Percentiles rank a stretch among this genome's conserved stretches.
These are phyloP conservation scores for Caenorhabditis briggsae DNA, from an alignment of 1,140 invertebrate species.

Conservation along the genomic window DNA sequence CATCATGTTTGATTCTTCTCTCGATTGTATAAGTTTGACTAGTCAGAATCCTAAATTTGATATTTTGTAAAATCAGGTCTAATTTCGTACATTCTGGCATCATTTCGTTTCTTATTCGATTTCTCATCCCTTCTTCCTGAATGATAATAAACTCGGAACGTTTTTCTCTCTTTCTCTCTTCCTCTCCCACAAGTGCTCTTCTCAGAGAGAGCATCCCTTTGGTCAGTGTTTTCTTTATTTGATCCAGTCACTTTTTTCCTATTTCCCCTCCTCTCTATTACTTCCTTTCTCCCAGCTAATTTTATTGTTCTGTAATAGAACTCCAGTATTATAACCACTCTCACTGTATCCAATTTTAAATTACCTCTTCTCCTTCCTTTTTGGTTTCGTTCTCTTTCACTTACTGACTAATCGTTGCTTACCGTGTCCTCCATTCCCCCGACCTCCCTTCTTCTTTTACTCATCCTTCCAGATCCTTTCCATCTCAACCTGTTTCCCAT, in stretches of 20 bases:
- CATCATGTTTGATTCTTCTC: too few species aligned
- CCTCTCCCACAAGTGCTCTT: background rate
- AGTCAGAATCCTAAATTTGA: too few species aligned
- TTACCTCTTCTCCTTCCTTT: background rate
- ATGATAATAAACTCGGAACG: slow-evolving; percentile 15
- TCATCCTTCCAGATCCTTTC: background rate
- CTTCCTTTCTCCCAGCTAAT: background rate
- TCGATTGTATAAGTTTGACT: too few species aligned
- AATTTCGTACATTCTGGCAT: background rate
- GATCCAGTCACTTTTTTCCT: slow-evolving; percentile 1
- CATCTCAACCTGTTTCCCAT: background rate
- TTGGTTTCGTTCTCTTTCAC: background rate
- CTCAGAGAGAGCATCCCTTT: slow-evolving; percentile 4
- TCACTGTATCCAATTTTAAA: background rate
- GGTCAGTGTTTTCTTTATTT: slow-evolving; percentile 1
- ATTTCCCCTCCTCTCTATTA: background rate
- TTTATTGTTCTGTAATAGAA: background rate
- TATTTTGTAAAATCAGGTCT: too few species aligned
- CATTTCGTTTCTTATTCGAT: background rate
- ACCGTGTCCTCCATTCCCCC: slow-evolving; percentile 16
- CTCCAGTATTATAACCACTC: background rate
- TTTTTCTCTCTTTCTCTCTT: background rate
- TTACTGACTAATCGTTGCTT: slow-evolving; percentile 51
- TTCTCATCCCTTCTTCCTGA: background rate
- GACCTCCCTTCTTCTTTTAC: background rate